phyloP scores from a whole-genome alignment of 2,888 invertebrate genomes.

The Parascotia fuliginaria region DNA sequence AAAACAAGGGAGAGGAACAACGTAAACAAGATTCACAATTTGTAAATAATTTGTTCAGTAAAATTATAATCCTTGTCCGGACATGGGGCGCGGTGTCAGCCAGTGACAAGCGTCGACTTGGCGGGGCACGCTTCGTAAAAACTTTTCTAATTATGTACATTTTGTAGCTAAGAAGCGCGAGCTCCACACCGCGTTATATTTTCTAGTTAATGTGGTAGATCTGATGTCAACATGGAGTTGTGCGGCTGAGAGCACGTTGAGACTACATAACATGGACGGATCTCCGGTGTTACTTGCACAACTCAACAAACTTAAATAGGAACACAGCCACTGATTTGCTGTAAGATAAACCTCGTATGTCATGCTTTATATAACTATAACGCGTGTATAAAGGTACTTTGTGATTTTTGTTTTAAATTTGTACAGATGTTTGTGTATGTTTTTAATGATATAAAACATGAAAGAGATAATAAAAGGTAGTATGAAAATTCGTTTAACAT shows the following conservation, averaged over 20 bases:
- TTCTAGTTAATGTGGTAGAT: slow-evolving; percentile 78
- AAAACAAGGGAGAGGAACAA: slow-evolving; percentile 45
- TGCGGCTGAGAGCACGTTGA: slow-evolving; percentile 16
- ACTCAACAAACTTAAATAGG: slow-evolving; percentile 68
- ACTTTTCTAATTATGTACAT: slow-evolving; percentile 85
- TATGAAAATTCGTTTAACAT: too few species aligned
- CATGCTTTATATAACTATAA: background rate
- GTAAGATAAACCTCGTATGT: slow-evolving; percentile 52
- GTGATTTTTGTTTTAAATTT: background rate
- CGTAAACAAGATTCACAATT: slow-evolving; percentile 62
- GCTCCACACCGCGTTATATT: slow-evolving; percentile 73
- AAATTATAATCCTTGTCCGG: slow-evolving; percentile 76
- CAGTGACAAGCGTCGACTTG: slow-evolving; percentile 77
- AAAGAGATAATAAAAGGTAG: too few species aligned
- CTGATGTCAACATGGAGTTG: slow-evolving; percentile 61
- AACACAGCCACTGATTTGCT: slow-evolving; percentile 58
- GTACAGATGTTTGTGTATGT: too few species aligned
- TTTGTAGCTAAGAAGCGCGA: slow-evolving; percentile 77
- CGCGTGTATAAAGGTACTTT: background rate
- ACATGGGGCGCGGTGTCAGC: slow-evolving; percentile 71
- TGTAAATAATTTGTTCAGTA: slow-evolving; percentile 76
- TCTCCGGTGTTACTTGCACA: slow-evolving; percentile 56
- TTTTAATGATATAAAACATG: too few species aligned
- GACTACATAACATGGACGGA: slow-evolving; percentile 40
- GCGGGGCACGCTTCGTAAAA: slow-evolving; percentile 77